Evolutionary conservation across 2,113 vertebrate genomes (phyloP).

Genomic region (Choloepus hoffmanni): DNA sequence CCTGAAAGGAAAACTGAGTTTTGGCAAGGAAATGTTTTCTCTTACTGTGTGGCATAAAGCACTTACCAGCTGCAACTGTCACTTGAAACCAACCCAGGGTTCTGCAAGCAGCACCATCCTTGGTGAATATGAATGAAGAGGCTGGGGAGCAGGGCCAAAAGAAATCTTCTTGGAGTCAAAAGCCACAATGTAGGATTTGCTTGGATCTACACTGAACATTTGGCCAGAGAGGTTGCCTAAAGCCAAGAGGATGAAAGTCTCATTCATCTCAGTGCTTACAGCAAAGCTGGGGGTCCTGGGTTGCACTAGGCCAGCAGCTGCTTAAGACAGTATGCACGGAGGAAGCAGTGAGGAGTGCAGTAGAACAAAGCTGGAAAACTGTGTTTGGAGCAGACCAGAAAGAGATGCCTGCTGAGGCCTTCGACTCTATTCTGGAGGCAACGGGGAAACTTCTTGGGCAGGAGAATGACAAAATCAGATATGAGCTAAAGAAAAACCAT

Average conservation of each 20-base stretch:
- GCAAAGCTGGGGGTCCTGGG: neutral
- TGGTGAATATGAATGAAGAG: accelerated
- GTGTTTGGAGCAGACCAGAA: accelerated
- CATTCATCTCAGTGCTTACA: neutral
- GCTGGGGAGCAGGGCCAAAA: neutral
- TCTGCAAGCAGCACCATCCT: neutral
- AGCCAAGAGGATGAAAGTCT: neutral
- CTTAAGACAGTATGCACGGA: accelerated
- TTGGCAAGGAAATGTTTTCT: neutral
- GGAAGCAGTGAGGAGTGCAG: accelerated
- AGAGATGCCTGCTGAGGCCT: neutral
- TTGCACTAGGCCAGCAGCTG: neutral
- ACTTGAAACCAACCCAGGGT: neutral
- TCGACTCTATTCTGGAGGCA: neutral
- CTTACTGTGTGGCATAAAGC: neutral
- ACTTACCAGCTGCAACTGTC: neutral
- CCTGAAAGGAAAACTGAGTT: neutral
- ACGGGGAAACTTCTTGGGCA: neutral
- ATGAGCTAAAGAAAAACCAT: neutral
- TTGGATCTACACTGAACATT: neutral
- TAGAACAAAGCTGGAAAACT: accelerated
- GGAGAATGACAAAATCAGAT: neutral
- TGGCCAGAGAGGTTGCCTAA: neutral
- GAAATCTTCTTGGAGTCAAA: neutral
- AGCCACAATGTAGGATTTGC: neutral